Evolutionary conservation across 2,113 vertebrate genomes (phyloP).

Genomic region (Phylloscopus trochiloides): DNA sequence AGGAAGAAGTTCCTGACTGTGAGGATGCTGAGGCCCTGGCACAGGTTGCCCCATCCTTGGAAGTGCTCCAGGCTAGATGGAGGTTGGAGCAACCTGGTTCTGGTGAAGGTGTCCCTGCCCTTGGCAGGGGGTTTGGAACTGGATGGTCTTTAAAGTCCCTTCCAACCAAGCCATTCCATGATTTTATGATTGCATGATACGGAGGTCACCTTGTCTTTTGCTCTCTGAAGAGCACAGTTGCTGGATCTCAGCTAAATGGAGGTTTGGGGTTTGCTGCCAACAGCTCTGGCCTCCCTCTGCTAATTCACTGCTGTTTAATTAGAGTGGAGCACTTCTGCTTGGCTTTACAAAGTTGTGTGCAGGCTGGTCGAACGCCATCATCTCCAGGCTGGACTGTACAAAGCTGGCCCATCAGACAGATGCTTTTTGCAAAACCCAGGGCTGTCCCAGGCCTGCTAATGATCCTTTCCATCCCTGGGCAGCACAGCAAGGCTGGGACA

Average conservation of each 20-base stretch:
- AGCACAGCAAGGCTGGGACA: background rate
- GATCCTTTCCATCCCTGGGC: background rate
- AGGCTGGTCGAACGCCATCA: accelerated
- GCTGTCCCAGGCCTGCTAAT: background rate
- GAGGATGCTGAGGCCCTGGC: background rate
- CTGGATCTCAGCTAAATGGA: background rate
- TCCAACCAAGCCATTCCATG: background rate
- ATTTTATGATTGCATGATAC: background rate
- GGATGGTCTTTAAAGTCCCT: background rate
- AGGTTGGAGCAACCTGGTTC: background rate
- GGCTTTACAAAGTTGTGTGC: background rate
- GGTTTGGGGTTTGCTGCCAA: background rate
- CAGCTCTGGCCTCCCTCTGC: background rate
- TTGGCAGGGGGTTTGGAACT: background rate
- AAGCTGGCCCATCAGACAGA: background rate
- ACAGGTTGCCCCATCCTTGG: background rate
- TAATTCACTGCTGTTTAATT: background rate
- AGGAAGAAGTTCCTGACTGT: background rate
- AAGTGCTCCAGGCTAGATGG: background rate
- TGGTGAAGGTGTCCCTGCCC: background rate
- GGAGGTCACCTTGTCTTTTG: background rate
- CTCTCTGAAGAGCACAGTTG: accelerated
- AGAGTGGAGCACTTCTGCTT: background rate
- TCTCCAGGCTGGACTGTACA: background rate
- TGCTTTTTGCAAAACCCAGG: background rate